Evolutionary conservation across 2,888 invertebrate species (phyloP).

Genomic region (Ferrisia virgata): DNA sequence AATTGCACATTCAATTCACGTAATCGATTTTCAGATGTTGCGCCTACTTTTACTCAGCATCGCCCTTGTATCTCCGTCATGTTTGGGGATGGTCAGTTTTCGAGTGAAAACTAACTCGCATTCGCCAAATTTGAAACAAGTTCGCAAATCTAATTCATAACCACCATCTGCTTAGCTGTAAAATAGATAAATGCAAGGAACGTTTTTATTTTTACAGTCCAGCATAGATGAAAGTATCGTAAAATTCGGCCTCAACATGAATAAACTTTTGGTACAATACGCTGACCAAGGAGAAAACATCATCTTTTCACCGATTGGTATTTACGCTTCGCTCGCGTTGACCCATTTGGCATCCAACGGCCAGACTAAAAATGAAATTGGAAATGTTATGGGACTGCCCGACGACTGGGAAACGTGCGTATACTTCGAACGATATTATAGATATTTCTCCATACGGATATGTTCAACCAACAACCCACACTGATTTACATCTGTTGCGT

Average conservation of each 20-base stretch:
- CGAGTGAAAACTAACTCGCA: not conserved
- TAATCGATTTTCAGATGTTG: not conserved
- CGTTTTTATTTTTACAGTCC: not conserved
- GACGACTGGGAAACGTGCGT: not conserved
- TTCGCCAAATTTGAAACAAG: not conserved
- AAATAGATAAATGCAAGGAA: too few relatives aligned
- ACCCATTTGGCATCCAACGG: not conserved
- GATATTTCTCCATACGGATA: not conserved
- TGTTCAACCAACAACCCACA: not conserved
- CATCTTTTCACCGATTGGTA: conserved; percentile 11
- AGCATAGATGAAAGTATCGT: conserved; percentile 1
- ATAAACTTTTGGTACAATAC: not conserved
- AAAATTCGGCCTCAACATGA: not conserved
- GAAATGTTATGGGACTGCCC: not conserved
- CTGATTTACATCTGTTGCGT: not conserved
- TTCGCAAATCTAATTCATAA: too few relatives aligned
- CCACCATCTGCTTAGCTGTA: too few relatives aligned
- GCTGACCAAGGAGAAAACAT: conserved; percentile 12
- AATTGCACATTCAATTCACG: too few relatives aligned
- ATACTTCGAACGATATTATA: not conserved
- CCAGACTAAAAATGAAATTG: not conserved
- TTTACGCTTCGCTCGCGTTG: conserved; percentile 3
- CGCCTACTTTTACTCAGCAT: not conserved
- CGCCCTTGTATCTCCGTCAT: not conserved
- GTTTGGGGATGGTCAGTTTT: not conserved